Evolutionary conservation across 2,888 invertebrate genomes (phyloP).

Genomic region (Scotopteryx bipunctaria): DNA sequence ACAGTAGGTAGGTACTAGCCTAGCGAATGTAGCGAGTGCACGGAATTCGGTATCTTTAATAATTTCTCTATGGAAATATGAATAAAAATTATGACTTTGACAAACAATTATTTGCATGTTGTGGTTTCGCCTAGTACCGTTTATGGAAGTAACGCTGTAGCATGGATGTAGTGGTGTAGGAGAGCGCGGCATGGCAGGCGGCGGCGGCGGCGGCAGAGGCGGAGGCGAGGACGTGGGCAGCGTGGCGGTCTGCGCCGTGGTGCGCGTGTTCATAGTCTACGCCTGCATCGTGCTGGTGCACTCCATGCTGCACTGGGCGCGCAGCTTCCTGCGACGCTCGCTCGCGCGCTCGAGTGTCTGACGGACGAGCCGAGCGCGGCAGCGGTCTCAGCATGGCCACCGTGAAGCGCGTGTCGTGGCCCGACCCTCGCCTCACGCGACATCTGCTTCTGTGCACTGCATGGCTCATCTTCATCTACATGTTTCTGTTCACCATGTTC

Average conservation of each 20-base stretch:
- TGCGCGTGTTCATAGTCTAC: conserved; percentile 56
- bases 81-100: too few relatives aligned
- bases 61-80: too few relatives aligned
- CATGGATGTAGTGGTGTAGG: neutral
- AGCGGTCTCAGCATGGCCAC: conserved; percentile 6
- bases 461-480: conserved; percentile 53
- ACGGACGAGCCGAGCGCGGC: conserved; percentile 5
- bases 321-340: conserved; percentile 45
- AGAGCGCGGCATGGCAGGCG: neutral
- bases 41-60: too few relatives aligned
- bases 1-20: too few relatives aligned
- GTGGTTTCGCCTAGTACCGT: too few relatives aligned
- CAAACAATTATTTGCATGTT: too few relatives aligned
- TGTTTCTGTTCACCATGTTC: conserved; percentile 55
- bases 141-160: too few relatives aligned
- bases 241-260: conserved; percentile 42
- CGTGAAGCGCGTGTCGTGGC: conserved; percentile 33
- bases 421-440: conserved; percentile 43
- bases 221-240: conserved; percentile 31
- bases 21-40: too few relatives aligned
- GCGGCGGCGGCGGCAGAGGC: conserved; percentile 17
- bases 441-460: conserved; percentile 42
- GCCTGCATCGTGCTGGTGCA: conserved; percentile 56
- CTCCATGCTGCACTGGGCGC: conserved; percentile 59
- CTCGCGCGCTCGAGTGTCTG: neutral